phyloP scores from a whole-genome alignment of 1,140 invertebrate genomes.

The Eufriesea mexicana region DNA sequence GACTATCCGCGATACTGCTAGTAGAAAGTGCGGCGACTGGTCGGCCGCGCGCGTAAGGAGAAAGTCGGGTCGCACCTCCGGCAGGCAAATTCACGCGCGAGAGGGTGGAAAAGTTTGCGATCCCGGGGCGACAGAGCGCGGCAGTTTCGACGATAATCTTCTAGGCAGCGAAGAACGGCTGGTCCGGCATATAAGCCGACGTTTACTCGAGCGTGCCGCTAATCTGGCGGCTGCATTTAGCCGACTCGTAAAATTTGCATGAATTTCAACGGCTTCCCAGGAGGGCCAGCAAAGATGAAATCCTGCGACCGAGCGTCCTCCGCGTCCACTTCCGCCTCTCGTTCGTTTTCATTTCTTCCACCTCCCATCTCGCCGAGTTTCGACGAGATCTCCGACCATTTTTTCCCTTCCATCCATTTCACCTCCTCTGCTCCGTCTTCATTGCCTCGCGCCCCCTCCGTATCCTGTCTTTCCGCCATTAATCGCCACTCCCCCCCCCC shows the following conservation, averaged over 20 bases:
- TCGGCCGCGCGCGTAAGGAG: neutral
- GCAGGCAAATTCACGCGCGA: neutral
- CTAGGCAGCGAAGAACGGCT: neutral
- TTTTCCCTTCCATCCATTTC: neutral
- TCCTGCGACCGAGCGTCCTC: neutral
- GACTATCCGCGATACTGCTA: neutral
- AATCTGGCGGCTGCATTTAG: conserved; percentile 36
- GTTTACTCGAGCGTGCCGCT: conserved; percentile 21
- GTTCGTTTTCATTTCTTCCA: conserved; percentile 6
- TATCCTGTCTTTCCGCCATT: neutral
- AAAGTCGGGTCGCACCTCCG: neutral
- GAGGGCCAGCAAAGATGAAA: conserved; percentile 1
- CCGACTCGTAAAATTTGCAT: conserved; percentile 25
- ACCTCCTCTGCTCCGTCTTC: neutral
- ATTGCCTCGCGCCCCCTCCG: neutral
- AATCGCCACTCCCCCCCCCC: neutral
- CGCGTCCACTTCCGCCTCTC: neutral
- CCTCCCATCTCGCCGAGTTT: neutral
- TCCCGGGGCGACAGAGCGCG: neutral
- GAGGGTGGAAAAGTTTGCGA: neutral
- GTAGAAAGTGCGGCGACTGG: neutral
- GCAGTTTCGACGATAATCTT: conserved; percentile 33
- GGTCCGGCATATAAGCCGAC: conserved; percentile 27
- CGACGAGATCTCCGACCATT: neutral
- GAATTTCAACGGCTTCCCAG: neutral